Percentiles rank a stretch among this genome's conserved stretches.
These are phyloP conservation scores for Picus viridis DNA, from an alignment of 2,797 vertebrate genomes.

Conservation along the genomic window DNA sequence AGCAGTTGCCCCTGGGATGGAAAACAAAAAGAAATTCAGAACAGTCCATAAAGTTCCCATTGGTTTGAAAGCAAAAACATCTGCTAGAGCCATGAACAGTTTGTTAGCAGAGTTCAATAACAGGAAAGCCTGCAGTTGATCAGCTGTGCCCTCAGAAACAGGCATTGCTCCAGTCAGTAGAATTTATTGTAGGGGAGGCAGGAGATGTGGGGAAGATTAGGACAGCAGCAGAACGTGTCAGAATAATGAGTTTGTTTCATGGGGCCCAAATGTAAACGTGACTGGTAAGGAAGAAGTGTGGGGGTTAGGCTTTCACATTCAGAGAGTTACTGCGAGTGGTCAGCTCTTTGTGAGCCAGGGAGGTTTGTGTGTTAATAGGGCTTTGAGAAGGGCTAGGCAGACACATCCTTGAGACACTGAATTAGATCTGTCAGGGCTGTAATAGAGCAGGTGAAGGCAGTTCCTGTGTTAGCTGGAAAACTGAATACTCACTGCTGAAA, in stretches of 20 bases:
- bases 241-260: neutral
- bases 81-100: slow-evolving; percentile 43
- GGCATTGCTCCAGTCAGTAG: neutral
- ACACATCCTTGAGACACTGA: neutral
- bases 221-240: neutral
- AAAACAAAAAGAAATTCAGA: slow-evolving; percentile 8
- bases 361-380: neutral
- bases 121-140: slow-evolving; percentile 51
- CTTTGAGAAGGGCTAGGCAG: neutral
- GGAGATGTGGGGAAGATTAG: neutral
- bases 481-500: neutral
- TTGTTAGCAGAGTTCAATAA: slow-evolving; percentile 27
- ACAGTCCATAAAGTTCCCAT: slow-evolving; percentile 34
- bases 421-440: rapidly evolving
- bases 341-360: neutral
- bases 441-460: neutral
- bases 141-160: slow-evolving; percentile 46
- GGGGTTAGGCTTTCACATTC: neutral
- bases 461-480: neutral
- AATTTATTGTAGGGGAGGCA: slow-evolving; percentile 6
- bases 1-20: slow-evolving; percentile 16
- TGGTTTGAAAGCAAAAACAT: slow-evolving; percentile 65
- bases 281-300: neutral
- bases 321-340: neutral
- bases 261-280: neutral